phyloP scores from a whole-genome alignment of 2,888 invertebrate genomes.

The Pseudeuparius sepicola region DNA sequence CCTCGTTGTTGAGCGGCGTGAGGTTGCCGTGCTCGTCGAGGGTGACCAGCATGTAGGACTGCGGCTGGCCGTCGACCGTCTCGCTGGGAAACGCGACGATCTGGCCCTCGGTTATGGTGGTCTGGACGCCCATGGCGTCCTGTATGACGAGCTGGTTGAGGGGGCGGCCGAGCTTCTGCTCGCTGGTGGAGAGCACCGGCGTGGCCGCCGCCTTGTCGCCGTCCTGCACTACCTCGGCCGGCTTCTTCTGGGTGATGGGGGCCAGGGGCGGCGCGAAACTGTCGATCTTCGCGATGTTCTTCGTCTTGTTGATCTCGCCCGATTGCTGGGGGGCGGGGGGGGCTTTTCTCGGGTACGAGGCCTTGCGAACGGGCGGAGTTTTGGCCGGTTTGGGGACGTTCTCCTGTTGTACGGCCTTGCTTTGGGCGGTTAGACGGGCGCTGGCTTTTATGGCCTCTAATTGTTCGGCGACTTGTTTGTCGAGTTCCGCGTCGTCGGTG shows the following conservation, averaged over 20 bases:
- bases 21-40: slow-evolving; percentile 62
- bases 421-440: slow-evolving; percentile 8
- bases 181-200: slow-evolving; percentile 3
- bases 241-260: neutral
- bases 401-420: no score
- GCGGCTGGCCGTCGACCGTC: slow-evolving; percentile 60
- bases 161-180: slow-evolving; percentile 26
- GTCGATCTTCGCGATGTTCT: no score
- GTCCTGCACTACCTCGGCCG: neutral
- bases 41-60: slow-evolving; percentile 62
- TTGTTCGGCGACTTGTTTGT: slow-evolving; percentile 37
- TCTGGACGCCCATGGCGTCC: slow-evolving; percentile 38
- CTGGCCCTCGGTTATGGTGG: slow-evolving; percentile 49
- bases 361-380: slow-evolving; percentile 10
- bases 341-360: no score
- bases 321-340: slow-evolving; percentile 7
- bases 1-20: slow-evolving; percentile 61
- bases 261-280: neutral
- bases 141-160: slow-evolving; percentile 38
- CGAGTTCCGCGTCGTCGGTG: slow-evolving; percentile 32
- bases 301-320: slow-evolving; percentile 6
- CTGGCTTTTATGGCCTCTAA: slow-evolving; percentile 38
- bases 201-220: slow-evolving; percentile 5
- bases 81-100: slow-evolving; percentile 64
- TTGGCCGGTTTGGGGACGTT: slow-evolving; percentile 4